phyloP scores from a whole-genome alignment of 2,113 vertebrate genomes.

The Onychostoma macrolepis region DNA sequence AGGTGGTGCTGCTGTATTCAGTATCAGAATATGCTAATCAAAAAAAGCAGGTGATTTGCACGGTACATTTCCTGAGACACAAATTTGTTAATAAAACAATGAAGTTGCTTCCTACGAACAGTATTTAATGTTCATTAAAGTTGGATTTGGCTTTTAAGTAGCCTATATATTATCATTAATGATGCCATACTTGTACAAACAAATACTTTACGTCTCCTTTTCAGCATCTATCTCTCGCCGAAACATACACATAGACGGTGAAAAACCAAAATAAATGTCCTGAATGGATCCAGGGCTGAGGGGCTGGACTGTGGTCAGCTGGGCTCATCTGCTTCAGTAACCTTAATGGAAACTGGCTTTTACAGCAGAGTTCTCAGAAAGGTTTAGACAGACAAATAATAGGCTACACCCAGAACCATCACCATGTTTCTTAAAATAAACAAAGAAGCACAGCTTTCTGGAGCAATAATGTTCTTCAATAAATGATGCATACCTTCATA shows the following conservation, averaged over 20 bases:
- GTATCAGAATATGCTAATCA: neutral
- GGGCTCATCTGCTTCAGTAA: constrained; percentile 19
- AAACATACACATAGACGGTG: neutral
- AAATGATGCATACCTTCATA: neutral
- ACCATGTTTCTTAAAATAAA: neutral
- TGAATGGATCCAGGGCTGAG: neutral
- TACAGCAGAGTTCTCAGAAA: constrained; percentile 11
- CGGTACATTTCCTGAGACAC: neutral
- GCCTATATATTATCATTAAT: neutral
- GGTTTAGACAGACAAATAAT: neutral
- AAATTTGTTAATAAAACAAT: neutral
- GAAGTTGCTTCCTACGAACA: neutral
- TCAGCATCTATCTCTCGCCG: neutral
- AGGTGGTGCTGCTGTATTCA: neutral
- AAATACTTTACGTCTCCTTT: neutral
- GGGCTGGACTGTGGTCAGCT: neutral
- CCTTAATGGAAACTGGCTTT: constrained; percentile 31
- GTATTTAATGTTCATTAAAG: neutral
- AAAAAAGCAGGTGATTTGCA: neutral
- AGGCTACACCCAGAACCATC: neutral
- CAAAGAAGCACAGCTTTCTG: neutral
- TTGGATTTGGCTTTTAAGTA: neutral
- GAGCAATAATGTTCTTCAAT: neutral
- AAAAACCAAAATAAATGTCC: constrained; percentile 5
- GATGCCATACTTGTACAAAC: neutral